These are phyloP conservation scores for Aspidiotus destructor DNA, from an alignment of 2,888 invertebrate species.

Conservation along the genomic window DNA sequence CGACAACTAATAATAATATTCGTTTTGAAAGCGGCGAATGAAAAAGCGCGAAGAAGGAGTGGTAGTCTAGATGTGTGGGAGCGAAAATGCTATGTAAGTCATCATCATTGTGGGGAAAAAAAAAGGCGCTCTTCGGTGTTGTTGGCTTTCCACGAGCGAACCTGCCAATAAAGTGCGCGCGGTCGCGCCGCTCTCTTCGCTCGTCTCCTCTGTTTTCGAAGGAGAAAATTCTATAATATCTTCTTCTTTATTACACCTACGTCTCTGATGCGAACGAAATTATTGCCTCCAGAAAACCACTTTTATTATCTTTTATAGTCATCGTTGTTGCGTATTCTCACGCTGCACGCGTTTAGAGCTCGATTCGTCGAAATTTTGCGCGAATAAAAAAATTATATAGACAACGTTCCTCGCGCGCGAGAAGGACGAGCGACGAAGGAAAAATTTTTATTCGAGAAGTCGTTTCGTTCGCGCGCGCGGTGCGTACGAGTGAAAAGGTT, in stretches of 20 bases:
- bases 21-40: too few species aligned
- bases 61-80: too few species aligned
- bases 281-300: conserved; percentile 28
- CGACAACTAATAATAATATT: too few species aligned
- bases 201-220: background rate
- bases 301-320: conserved; percentile 33
- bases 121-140: conserved; percentile 6
- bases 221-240: conserved; percentile 18
- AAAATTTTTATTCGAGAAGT: background rate
- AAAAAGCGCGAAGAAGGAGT: too few species aligned
- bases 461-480: background rate
- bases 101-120: too few species aligned
- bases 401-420: conserved; percentile 7
- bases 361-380: conserved; percentile 25
- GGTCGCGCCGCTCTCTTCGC: conserved; percentile 6
- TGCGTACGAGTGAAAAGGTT: background rate
- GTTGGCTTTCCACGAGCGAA: conserved; percentile 6
- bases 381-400: conserved; percentile 27
- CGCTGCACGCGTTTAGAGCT: conserved; percentile 25
- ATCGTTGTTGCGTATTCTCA: conserved; percentile 17
- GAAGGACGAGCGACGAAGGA: background rate
- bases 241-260: conserved; percentile 31
- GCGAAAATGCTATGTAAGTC: too few species aligned
- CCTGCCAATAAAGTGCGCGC: conserved; percentile 27
- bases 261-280: conserved; percentile 25